Percentiles rank a stretch among this genome's conserved stretches.
Conservation (phyloP, 2,113 vertebrate genomes). For the Myanophis thanlyinensis region DNA sequence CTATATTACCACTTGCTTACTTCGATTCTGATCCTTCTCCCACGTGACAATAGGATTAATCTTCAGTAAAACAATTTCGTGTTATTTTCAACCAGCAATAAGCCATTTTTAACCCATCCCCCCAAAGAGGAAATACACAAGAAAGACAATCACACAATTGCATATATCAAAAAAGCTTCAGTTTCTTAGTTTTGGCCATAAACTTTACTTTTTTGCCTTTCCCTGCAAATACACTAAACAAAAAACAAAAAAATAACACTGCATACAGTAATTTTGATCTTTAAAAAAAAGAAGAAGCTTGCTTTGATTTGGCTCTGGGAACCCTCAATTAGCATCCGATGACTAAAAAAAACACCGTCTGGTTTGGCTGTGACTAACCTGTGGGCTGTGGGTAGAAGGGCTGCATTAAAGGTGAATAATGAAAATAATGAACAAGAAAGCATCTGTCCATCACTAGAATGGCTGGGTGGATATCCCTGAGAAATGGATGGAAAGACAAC, state of each 20-base stretch:
- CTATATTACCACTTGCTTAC: neutral
- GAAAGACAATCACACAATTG: neutral
- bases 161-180: neutral
- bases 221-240: neutral
- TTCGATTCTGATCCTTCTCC: neutral
- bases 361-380: neutral
- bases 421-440: neutral
- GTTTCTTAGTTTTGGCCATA: neutral
- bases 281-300: neutral
- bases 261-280: neutral
- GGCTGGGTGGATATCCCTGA: neutral
- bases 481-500: neutral
- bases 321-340: neutral
- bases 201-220: neutral
- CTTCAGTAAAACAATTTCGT: no score
- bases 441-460: neutral
- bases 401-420: neutral
- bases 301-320: neutral
- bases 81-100: no score
- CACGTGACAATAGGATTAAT: neutral
- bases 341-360: neutral
- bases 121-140: neutral
- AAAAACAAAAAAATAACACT: no score
- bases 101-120: no score
- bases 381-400: neutral